Percentiles rank a stretch among this genome's conserved stretches.
These are phyloP conservation scores for Dromiciops gliroides DNA, from an alignment of 2,113 vertebrate genomes.

Conservation along the genomic window DNA sequence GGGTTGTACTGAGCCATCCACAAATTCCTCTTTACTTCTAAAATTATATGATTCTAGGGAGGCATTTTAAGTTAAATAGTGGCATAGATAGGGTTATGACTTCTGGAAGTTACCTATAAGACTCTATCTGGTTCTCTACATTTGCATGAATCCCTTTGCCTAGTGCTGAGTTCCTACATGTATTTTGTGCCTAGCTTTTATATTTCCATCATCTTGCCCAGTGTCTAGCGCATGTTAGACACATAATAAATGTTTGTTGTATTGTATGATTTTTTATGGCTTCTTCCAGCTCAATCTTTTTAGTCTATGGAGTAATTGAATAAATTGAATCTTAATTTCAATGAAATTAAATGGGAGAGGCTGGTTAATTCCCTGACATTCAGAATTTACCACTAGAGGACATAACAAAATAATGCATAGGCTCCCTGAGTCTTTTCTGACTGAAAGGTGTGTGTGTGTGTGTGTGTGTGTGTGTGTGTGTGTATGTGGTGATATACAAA, in stretches of 20 bases:
- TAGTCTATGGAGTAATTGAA: slow-evolving; percentile 7
- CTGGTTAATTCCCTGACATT: background rate
- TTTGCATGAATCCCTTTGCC: background rate
- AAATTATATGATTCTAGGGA: background rate
- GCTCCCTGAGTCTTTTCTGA: background rate
- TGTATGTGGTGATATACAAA: background rate
- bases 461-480: too few species aligned
- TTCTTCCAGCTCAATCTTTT: background rate
- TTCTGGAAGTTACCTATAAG: background rate
- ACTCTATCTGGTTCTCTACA: too few species aligned
- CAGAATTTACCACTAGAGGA: background rate
- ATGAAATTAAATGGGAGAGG: background rate
- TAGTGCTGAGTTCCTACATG: too few species aligned
- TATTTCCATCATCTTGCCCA: background rate
- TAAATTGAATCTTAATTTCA: background rate
- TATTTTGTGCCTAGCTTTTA: too few species aligned
- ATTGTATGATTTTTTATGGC: background rate
- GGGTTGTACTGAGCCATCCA: background rate
- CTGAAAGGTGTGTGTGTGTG: background rate
- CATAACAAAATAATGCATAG: background rate
- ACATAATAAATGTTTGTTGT: background rate
- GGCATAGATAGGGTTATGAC: background rate
- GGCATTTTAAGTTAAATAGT: background rate
- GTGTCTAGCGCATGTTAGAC: background rate
- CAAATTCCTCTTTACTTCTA: background rate